Evolutionary conservation across 2,797 vertebrate genomes (phyloP), one percentile per base, ranked within the genome.

Genomic region (Thalassophryne amazonica): DNA sequence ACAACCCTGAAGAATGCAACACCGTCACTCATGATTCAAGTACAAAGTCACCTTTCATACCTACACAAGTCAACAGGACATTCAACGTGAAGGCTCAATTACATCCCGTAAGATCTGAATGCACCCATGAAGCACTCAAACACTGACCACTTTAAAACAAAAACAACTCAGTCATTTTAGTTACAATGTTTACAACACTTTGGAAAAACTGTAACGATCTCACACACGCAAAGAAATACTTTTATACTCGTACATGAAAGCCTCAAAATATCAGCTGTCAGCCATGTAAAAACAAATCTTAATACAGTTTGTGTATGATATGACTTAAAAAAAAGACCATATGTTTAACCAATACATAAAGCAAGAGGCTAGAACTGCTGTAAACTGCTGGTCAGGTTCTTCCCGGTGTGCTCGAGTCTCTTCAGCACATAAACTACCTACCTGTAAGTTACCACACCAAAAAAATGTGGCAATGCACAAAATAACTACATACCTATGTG

Each of bases 1-100:
- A 81, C 63, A 67, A 80, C 82, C 78, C 81, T 85, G 76, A 79
- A 81, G 65, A 73, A 80, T 48, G 68, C 60, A 64, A 84, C 57
- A 63, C 58, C 57, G 78, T 79, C 77, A 76, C 60, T 75, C 67
- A 61, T 61, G 53, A 78, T 84, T 87, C 79, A 87, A 90, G 78
- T 83, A 86, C 69, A 80, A 76, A 75, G 66, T 28, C 45, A 21
- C 41, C 31, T 54, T 12, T 16, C 12, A 57, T n/a, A 40, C 18
- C 43, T 2, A 34, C 40, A 63, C 21, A 31, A 34, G 43, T 68
- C 41, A 69, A 39, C 58, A 48, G 57, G 32, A 69, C 48, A 70
- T 50, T 75, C 59, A 59, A 49, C 24, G 39, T 61, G 51, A 57
- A 63, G 45, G 59, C 60, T 72, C 39, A 49, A 54, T 29, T 14